A percentile compares a stretch with the other conserved stretches of the same genome.
phyloP scores from a whole-genome alignment of 2,113 vertebrate species.

The Nesospiza acunhae region DNA sequence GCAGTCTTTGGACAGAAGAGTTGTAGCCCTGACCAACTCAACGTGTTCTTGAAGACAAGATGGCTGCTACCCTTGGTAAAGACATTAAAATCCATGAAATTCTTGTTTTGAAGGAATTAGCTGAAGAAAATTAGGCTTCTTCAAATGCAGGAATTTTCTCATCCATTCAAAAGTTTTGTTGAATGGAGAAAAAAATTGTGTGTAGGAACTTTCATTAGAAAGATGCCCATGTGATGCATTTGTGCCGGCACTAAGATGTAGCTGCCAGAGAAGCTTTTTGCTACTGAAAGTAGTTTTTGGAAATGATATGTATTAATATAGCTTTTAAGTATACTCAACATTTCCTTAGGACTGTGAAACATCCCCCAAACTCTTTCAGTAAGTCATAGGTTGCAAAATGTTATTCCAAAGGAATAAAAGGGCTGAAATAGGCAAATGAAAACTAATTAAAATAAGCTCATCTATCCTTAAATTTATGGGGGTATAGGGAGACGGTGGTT shows the following conservation, averaged over 20 bases:
- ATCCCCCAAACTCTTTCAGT: background rate
- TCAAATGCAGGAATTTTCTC: background rate
- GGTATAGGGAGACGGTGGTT: fast-evolving
- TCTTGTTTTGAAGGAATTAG: background rate
- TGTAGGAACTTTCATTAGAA: background rate
- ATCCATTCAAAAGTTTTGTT: background rate
- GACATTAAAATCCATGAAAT: background rate
- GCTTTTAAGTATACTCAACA: background rate
- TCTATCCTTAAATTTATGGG: background rate
- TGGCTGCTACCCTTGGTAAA: background rate
- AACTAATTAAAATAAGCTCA: background rate
- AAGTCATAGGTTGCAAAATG: background rate
- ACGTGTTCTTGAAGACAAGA: background rate
- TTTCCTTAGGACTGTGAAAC: background rate
- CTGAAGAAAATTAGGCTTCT: background rate
- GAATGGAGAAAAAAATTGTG: background rate
- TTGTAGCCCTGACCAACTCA: fast-evolving
- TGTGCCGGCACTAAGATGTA: background rate
- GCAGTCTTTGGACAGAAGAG: fast-evolving
- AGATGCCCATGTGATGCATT: background rate
- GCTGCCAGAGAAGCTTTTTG: background rate
- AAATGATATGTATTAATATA: background rate
- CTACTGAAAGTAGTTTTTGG: background rate
- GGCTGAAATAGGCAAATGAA: background rate
- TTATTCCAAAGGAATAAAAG: background rate